Evolutionary conservation across 1,140 invertebrate genomes (phyloP).

Genomic region (Piezodorus guildinii): DNA sequence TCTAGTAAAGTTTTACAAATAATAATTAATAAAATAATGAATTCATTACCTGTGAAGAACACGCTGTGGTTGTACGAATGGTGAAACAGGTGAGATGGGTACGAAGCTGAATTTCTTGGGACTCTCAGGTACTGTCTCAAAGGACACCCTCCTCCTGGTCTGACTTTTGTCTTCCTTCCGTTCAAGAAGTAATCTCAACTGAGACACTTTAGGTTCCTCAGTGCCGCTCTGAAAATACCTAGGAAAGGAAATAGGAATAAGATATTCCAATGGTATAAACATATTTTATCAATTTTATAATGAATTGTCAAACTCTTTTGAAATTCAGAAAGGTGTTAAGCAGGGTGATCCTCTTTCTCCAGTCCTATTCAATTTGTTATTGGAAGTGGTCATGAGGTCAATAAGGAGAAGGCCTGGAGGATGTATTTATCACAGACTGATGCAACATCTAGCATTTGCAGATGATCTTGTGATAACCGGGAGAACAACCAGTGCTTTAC

Average conservation of each 20-base stretch:
- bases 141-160: conserved; percentile 20
- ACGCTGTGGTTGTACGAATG: neutral
- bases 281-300: conserved; percentile 28
- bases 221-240: conserved; percentile 32
- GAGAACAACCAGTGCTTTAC: no score
- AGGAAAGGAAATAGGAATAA: conserved; percentile 19
- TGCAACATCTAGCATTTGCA: no score
- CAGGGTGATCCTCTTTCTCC: no score
- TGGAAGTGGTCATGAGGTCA: no score
- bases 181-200: conserved; percentile 55
- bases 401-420: no score
- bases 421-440: no score
- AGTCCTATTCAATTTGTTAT: no score
- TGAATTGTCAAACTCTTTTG: no score
- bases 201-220: conserved; percentile 43
- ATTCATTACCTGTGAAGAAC: neutral
- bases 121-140: conserved; percentile 16
- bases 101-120: conserved; percentile 22
- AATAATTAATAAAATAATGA: no score
- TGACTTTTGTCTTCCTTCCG: conserved; percentile 28
- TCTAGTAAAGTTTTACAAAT: no score
- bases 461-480: no score
- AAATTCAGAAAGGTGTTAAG: no score
- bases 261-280: neutral
- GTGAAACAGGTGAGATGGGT: conserved; percentile 20